Conservation (phyloP, 2,797 vertebrate genomes). For the Sardinella longiceps region DNA sequence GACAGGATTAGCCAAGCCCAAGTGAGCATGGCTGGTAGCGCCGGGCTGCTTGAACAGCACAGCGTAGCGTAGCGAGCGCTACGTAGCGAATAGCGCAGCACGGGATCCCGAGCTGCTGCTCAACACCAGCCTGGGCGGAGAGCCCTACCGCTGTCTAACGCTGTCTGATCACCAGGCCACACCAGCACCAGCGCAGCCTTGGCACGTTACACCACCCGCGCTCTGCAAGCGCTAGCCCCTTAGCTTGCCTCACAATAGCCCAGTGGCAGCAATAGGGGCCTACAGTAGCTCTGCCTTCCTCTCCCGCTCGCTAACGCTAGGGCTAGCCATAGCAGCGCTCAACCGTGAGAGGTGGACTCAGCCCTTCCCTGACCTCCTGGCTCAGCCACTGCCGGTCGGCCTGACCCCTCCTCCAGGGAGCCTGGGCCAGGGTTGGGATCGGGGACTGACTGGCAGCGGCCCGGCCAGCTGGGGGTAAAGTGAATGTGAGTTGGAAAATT, state of each 20-base stretch:
- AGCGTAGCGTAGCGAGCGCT: slow-evolving; percentile 60
- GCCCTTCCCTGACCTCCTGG: not conserved
- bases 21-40: slow-evolving; percentile 76
- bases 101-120: slow-evolving; percentile 71
- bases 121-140: slow-evolving; percentile 70
- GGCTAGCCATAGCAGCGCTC: not conserved
- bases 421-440: slow-evolving; percentile 29
- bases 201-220: not conserved
- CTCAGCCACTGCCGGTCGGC: not conserved
- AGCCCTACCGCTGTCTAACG: slow-evolving; percentile 71
- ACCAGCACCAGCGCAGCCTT: slow-evolving; percentile 40
- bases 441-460: slow-evolving; percentile 53
- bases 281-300: not conserved
- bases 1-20: slow-evolving; percentile 81
- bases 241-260: not conserved
- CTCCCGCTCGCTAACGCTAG: not conserved
- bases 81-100: slow-evolving; percentile 41
- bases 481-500: slow-evolving; percentile 79
- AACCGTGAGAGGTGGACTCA: not conserved
- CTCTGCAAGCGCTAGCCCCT: not conserved
- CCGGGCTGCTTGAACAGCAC: slow-evolving; percentile 36
- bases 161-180: slow-evolving; percentile 64
- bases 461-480: slow-evolving; percentile 68
- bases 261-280: not conserved
- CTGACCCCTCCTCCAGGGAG: slow-evolving; percentile 26